phyloP scores from a whole-genome alignment of 2,888 invertebrate genomes.

The Diogma glabrata region DNA sequence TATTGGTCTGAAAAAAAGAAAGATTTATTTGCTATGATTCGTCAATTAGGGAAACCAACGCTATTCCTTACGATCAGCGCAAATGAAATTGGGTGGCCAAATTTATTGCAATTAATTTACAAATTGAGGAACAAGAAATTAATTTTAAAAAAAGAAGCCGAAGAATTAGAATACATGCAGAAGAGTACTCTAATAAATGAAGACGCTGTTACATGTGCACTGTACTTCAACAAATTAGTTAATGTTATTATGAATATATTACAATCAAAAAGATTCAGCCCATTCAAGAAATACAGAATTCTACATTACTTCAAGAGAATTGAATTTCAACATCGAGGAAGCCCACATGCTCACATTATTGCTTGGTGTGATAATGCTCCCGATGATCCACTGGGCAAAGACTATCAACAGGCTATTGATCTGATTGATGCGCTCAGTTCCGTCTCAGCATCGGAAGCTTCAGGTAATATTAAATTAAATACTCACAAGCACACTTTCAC shows the following conservation, averaged over 20 bases:
- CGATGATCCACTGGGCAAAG: too few species aligned
- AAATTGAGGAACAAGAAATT: constrained; percentile 20
- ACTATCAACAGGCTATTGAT: too few species aligned
- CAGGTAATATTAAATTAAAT: constrained; percentile 18
- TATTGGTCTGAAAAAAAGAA: constrained; percentile 16
- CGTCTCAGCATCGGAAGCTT: too few species aligned
- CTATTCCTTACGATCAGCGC: background rate
- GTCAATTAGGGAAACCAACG: background rate
- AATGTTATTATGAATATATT: too few species aligned
- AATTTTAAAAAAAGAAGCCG: constrained; percentile 12
- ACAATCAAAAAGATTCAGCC: too few species aligned
- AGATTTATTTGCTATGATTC: constrained; percentile 9
- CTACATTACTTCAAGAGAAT: too few species aligned
- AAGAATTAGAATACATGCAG: constrained; percentile 15
- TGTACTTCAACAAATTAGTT: too few species aligned
- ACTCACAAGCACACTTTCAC: background rate
- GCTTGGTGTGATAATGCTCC: too few species aligned
- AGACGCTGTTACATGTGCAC: constrained; percentile 19
- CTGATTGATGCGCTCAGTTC: too few species aligned
- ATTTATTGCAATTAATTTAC: constrained; percentile 26
- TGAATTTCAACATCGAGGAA: too few species aligned
- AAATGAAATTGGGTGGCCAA: background rate
- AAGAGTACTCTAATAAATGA: constrained; percentile 21
- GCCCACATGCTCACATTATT: too few species aligned
- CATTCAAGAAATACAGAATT: too few species aligned